Conservation (phyloP, 2,888 invertebrate species). For the Heliothis peltigera region DNA sequence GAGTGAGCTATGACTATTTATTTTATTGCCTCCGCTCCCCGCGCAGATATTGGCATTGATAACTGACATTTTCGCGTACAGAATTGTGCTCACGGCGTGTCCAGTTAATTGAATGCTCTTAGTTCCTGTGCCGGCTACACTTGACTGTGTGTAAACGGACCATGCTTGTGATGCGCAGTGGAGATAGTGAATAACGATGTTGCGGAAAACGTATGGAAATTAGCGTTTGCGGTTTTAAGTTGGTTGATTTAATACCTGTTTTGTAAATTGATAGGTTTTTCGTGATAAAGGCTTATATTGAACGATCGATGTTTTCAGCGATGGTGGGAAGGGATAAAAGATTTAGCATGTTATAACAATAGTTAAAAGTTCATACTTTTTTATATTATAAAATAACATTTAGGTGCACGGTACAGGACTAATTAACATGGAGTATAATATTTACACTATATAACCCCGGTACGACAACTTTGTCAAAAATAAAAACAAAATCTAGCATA, state of each 20-base stretch:
- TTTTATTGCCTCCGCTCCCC: no score
- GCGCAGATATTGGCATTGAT: no score
- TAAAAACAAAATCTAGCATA: background rate
- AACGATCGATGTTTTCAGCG: no score
- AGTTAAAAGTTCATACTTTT: no score
- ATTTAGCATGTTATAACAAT: no score
- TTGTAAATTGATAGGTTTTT: background rate
- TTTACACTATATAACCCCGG: background rate
- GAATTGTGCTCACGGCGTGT: no score
- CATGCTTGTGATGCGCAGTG: slow-evolving; percentile 14
- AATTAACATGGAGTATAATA: background rate
- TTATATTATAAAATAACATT: no score
- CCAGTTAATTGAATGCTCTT: no score
- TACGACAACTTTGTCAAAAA: background rate
- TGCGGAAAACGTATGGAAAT: background rate
- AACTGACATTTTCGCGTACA: no score
- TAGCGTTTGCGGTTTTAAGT: background rate
- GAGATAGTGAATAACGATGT: background rate
- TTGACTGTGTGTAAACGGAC: slow-evolving; percentile 51
- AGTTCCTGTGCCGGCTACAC: slow-evolving; percentile 49
- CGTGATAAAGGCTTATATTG: background rate
- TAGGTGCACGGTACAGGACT: no score
- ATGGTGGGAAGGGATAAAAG: no score
- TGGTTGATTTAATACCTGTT: background rate
- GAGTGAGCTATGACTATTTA: no score